A percentile compares a stretch with the other conserved stretches of the same genome.
phyloP scores from a whole-genome alignment of 2,797 vertebrate species.

The Hydrophis major region DNA sequence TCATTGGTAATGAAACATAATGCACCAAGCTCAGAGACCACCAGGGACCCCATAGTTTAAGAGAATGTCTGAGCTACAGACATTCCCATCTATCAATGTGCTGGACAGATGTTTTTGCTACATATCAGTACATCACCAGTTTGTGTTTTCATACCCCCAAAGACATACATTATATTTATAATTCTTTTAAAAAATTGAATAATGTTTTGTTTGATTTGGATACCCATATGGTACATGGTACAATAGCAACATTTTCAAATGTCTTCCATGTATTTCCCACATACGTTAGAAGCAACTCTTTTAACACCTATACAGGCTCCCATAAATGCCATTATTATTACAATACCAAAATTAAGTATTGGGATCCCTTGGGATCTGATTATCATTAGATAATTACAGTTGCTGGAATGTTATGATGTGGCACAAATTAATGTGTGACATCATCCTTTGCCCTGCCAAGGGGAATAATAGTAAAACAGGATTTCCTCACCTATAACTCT shows the following conservation, averaged over 20 bases:
- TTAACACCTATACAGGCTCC: constrained; percentile 15
- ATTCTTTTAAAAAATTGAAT: background rate
- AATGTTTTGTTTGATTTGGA: background rate
- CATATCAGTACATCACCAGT: background rate
- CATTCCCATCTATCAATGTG: background rate
- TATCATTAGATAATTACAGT: constrained; percentile 18
- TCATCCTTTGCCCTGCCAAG: constrained; percentile 15
- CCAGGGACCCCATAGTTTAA: background rate
- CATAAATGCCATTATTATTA: constrained; percentile 3
- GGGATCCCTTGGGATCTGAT: constrained; percentile 13
- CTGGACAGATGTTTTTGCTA: background rate
- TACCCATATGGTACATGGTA: background rate
- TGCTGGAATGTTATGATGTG: constrained; percentile 35
- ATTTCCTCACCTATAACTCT: background rate
- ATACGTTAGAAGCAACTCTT: constrained; percentile 44
- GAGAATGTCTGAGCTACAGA: background rate
- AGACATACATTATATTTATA: background rate
- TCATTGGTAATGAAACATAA: background rate
- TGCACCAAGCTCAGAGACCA: background rate
- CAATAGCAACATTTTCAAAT: background rate
- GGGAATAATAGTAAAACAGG: background rate
- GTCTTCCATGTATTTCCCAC: background rate
- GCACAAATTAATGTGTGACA: background rate
- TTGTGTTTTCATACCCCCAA: background rate
- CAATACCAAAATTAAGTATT: constrained; percentile 2